phyloP scores from a whole-genome alignment of 2,113 vertebrate genomes.

The Mesocricetus auratus region DNA sequence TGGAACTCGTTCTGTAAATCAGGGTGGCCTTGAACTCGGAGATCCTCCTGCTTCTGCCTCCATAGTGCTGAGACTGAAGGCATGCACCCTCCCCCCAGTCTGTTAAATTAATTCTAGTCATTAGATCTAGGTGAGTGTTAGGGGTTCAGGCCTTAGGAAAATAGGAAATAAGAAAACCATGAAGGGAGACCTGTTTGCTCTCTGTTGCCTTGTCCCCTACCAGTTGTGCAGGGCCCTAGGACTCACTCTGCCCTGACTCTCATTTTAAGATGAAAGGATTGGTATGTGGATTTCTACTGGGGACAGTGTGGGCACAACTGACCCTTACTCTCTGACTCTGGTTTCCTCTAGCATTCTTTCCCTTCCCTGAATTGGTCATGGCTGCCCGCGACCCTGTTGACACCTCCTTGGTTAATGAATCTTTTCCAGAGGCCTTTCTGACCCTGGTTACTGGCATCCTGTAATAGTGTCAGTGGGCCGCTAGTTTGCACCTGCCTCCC shows the following conservation, averaged over 20 bases:
- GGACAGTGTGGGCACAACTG: not conserved
- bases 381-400: not conserved
- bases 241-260: not conserved
- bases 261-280: constrained; percentile 19
- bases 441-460: not conserved
- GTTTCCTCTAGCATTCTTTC: not conserved
- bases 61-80: not conserved
- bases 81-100: not conserved
- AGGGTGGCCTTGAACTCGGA: not conserved
- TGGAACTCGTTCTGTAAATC: not conserved
- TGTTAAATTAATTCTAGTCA: not conserved
- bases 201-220: not conserved
- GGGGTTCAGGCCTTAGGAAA: not conserved
- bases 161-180: not conserved
- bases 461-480: not conserved
- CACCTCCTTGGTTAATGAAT: not conserved
- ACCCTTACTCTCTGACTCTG: not conserved
- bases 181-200: not conserved
- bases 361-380: not conserved
- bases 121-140: not conserved
- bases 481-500: constrained; percentile 5
- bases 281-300: not conserved
- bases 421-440: not conserved
- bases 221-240: not conserved
- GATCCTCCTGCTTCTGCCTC: not conserved